Evolutionary conservation across 2,113 vertebrate genomes (phyloP).

Genomic region (Laticauda laticaudata): DNA sequence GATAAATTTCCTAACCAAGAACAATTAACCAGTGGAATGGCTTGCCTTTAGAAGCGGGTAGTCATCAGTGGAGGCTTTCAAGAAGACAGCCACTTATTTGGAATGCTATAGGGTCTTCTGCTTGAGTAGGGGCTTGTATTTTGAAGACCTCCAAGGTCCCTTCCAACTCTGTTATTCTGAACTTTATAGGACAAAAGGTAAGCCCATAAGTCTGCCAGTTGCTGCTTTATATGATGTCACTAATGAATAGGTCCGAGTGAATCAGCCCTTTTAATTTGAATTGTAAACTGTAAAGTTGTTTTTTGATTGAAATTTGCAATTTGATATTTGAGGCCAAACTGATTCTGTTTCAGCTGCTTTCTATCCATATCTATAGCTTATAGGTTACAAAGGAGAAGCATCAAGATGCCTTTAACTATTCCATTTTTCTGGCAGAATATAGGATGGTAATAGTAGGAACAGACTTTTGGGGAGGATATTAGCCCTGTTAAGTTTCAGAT

Average conservation of each 20-base stretch:
- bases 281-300: neutral
- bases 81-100: neutral
- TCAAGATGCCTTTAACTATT: neutral
- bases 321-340: neutral
- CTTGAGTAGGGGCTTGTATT: neutral
- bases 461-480: neutral
- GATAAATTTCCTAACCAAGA: neutral
- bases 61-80: neutral
- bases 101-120: neutral
- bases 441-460: neutral
- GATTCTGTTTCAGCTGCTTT: neutral
- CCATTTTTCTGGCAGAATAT: neutral
- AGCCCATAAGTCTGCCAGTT: neutral
- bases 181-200: neutral
- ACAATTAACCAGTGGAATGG: neutral
- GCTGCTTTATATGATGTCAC: neutral
- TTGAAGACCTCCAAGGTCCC: neutral
- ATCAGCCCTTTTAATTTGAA: neutral
- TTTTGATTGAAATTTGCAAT: neutral
- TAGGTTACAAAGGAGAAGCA: neutral
- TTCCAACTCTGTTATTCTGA: neutral
- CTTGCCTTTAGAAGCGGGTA: neutral
- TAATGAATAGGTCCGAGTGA: neutral
- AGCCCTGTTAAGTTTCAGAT: neutral
- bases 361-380: neutral